Evolutionary conservation across 2,888 invertebrate genomes (phyloP).

Genomic region (Pelosia muscerda): DNA sequence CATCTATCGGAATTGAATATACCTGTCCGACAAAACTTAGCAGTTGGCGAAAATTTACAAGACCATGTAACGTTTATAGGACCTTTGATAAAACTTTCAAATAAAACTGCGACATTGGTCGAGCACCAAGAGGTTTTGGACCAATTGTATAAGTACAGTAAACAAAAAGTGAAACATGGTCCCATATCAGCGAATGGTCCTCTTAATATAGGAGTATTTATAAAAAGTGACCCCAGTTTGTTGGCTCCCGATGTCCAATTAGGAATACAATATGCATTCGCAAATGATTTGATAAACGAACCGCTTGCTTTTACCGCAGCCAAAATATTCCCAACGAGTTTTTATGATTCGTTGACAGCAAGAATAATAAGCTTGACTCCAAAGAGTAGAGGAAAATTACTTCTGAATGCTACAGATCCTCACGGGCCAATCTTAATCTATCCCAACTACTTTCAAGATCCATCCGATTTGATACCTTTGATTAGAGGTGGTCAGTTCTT

Average conservation of each 20-base stretch:
- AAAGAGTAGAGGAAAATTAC: conserved; percentile 87
- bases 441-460: conserved; percentile 88
- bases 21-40: conserved; percentile 61
- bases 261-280: conserved; percentile 78
- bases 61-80: conserved; percentile 75
- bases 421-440: conserved; percentile 89
- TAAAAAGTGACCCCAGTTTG: conserved; percentile 71
- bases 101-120: conserved; percentile 77
- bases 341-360: conserved; percentile 86
- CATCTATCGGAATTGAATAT: conserved; percentile 65
- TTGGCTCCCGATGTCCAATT: conserved; percentile 88
- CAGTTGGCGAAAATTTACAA: conserved; percentile 75
- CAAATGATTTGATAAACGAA: conserved; percentile 83
- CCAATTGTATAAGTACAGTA: conserved; percentile 71
- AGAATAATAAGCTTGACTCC: conserved; percentile 87
- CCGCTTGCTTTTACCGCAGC: conserved; percentile 65
- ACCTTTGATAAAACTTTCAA: conserved; percentile 81
- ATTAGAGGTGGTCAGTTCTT: conserved; percentile 87
- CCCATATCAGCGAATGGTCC: conserved; percentile 85
- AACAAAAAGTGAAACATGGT: conserved; percentile 66
- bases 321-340: conserved; percentile 82
- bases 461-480: conserved; percentile 87
- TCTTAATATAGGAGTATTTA: conserved; percentile 85
- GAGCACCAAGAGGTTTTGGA: conserved; percentile 67
- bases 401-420: conserved; percentile 89